Evolutionary conservation across 2,888 invertebrate species (phyloP).

Genomic region (Dasypogon diadema): DNA sequence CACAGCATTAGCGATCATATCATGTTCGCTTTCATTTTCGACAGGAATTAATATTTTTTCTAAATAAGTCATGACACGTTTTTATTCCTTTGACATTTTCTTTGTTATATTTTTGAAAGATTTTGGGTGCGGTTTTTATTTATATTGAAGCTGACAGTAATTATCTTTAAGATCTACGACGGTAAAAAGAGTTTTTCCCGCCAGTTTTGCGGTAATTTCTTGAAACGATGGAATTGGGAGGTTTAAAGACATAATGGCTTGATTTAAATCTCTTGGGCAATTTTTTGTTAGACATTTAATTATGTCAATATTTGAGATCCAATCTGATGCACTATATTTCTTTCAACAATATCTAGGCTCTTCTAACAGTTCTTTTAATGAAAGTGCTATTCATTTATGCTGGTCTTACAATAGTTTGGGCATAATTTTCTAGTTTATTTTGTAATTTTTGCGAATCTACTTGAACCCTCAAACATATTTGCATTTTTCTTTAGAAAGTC

Average conservation of each 20-base stretch:
- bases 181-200: not conserved
- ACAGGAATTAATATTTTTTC: not conserved
- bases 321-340: no score
- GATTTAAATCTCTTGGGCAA: not conserved
- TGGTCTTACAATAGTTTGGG: no score
- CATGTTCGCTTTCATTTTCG: not conserved
- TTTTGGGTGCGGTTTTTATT: no score
- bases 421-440: no score
- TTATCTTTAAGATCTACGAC: not conserved
- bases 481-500: not conserved
- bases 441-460: no score
- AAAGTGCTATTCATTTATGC: no score
- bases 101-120: no score
- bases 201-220: not conserved
- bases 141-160: not conserved
- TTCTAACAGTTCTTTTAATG: no score
- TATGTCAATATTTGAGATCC: no score
- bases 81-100: not conserved
- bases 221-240: not conserved
- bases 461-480: no score
- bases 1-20: not conserved
- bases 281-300: no score
- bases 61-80: not conserved
- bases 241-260: not conserved
- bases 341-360: no score